Conservation (phyloP, 2,888 invertebrate genomes). For the Pterostichus madidus region DNA sequence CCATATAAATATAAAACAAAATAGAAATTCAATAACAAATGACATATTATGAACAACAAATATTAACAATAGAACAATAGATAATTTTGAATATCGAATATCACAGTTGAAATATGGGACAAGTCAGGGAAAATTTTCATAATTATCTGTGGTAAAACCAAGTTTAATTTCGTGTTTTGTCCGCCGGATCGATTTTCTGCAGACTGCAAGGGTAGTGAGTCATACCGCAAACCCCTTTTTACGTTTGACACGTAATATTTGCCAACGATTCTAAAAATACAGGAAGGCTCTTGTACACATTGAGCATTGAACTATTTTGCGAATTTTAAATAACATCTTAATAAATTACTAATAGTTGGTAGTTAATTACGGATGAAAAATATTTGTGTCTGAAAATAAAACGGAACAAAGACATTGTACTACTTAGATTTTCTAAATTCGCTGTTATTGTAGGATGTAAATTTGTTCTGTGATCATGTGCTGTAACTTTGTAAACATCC, state of each 20-base stretch:
- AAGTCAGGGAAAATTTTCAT: not conserved
- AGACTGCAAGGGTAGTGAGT: constrained; percentile 57
- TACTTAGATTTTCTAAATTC: constrained; percentile 22
- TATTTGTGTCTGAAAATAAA: constrained; percentile 43
- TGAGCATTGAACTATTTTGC: constrained; percentile 15
- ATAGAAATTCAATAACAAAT: constrained; percentile 2
- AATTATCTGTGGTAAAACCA: not conserved
- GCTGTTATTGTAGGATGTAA: constrained; percentile 41
- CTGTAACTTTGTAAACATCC: constrained; percentile 59
- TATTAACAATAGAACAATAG: not conserved
- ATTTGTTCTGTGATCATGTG: constrained; percentile 10
- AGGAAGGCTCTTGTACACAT: constrained; percentile 16
- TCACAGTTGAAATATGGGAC: not conserved
- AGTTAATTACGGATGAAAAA: not conserved
- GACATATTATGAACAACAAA: not conserved
- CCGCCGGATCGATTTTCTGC: constrained; percentile 58
- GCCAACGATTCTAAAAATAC: constrained; percentile 47
- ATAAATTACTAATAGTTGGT: constrained; percentile 16
- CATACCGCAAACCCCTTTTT: constrained; percentile 60
- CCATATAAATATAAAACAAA: not conserved
- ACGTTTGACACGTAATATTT: constrained; percentile 37
- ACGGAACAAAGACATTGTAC: constrained; percentile 41
- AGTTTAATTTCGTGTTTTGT: constrained; percentile 15
- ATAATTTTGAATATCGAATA: not conserved
- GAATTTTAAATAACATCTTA: constrained; percentile 3